Conservation (phyloP, 2,888 invertebrate genomes). For the Tyria jacobaeae region DNA sequence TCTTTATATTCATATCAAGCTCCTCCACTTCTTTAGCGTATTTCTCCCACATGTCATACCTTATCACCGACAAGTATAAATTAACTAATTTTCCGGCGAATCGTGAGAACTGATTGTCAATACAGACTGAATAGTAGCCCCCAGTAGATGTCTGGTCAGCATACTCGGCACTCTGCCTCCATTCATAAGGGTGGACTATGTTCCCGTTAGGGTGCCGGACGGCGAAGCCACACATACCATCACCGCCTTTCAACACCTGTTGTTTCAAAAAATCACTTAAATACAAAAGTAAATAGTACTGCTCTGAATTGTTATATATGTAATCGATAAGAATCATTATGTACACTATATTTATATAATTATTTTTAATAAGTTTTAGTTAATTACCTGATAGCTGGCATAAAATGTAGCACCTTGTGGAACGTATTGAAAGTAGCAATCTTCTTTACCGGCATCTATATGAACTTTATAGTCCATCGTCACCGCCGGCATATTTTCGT, state of each 20-base stretch:
- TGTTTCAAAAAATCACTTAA: slow-evolving; percentile 18
- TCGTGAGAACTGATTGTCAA: slow-evolving; percentile 97
- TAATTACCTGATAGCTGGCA: slow-evolving; percentile 95
- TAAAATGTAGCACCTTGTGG: slow-evolving; percentile 97
- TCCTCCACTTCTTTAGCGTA: slow-evolving; percentile 96
- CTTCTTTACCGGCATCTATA: slow-evolving; percentile 96
- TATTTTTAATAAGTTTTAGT: slow-evolving; percentile 4
- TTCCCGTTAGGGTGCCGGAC: slow-evolving; percentile 94
- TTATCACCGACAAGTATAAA: slow-evolving; percentile 95
- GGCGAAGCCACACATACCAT: slow-evolving; percentile 97
- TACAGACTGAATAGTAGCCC: slow-evolving; percentile 96
- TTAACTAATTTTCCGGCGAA: slow-evolving; percentile 96
- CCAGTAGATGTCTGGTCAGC: slow-evolving; percentile 93
- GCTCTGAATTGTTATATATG: background rate
- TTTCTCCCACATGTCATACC: slow-evolving; percentile 97
- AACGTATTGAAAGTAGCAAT: slow-evolving; percentile 98
- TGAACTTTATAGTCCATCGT: slow-evolving; percentile 98
- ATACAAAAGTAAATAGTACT: background rate
- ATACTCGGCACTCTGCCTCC: slow-evolving; percentile 95
- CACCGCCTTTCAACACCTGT: slow-evolving; percentile 96
- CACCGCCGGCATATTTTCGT: slow-evolving; percentile 95
- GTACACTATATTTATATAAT: background rate
- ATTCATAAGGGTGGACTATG: slow-evolving; percentile 95
- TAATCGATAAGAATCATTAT: slow-evolving; percentile 11
- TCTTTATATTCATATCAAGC: slow-evolving; percentile 94